Evolutionary conservation across 1,140 invertebrate species (phyloP), one percentile per base, ranked within the genome.

Genomic region (Eurosta solidaginis): DNA sequence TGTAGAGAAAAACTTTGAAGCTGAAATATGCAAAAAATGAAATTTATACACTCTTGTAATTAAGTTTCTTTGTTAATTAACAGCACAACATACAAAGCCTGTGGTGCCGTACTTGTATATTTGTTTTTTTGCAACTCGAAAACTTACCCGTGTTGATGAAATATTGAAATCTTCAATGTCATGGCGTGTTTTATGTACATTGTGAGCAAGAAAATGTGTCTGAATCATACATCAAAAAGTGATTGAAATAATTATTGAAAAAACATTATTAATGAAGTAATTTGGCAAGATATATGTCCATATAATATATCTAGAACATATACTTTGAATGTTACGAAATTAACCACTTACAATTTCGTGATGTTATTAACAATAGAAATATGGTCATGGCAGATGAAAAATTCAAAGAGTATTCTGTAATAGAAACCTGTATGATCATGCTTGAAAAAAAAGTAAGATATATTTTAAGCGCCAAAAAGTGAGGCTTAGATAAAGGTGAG

Each of bases 1-100:
- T 77, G 78, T 20, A 79, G 29, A 52, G 75, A 47, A 6, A 79
- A 77, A 45, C 54, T 77, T 77, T 79, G 76, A 36, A 79, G 22
- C 78, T 79, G 42, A 12, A 49, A 76, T 52, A 78, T 29, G 3
- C 45, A 14, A 33, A 59, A 63, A 44, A 22, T 22, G 40, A n/a
- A n/a, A n/a, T 14, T 27, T 36, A 29, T 2, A 63, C 2, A 73
- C 10, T 74, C n/a, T 74, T 45, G 7, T 33, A 42, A 2, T 22
- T 22, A 45, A 29, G 1, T 47, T 14, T 47, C 36, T 47, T 74
- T 44, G 29, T 9, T 59, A 40, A 68, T 68, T 54, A n/a, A n/a
- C n/a, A n/a, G n/a, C n/a, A n/a, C n/a, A n/a, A n/a, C n/a, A n/a
- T n/a, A n/a, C n/a, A n/a, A n/a, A n/a, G n/a, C n/a, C n/a, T n/a